Percentiles rank a stretch among this genome's conserved stretches.
Evolutionary conservation across 2,888 invertebrate genomes (phyloP).

Genomic region (Hedychridium roseum): DNA sequence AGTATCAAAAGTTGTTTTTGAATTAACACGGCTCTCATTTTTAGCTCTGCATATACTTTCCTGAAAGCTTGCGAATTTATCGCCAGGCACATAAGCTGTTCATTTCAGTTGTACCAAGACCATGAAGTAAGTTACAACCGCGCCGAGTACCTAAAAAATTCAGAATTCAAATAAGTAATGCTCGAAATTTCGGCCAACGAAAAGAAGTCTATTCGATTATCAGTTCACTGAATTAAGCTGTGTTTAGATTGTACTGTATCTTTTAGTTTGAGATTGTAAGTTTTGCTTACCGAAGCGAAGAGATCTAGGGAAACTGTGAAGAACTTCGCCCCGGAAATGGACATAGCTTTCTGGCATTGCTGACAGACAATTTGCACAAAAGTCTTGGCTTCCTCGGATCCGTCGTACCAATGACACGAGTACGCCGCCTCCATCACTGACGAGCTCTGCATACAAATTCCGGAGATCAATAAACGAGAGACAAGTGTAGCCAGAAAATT

Average conservation of each 20-base stretch:
- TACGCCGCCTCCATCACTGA: constrained; percentile 93
- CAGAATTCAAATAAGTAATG: too few species aligned
- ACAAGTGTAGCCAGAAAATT: too few species aligned
- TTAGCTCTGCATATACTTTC: too few species aligned
- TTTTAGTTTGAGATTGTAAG: too few species aligned
- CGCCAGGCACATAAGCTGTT: constrained; percentile 18
- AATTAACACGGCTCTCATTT: too few species aligned
- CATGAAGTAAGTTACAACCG: constrained; percentile 91
- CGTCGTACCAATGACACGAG: constrained; percentile 91
- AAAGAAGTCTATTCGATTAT: too few species aligned
- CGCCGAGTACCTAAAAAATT: constrained; percentile 78
- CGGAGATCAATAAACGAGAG: too few species aligned
- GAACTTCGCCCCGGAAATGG: constrained; percentile 88
- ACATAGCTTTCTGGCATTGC: constrained; percentile 89
- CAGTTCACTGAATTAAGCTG: too few species aligned
- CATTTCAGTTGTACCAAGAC: constrained; percentile 88
- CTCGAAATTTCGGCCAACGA: too few species aligned
- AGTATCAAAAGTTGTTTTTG: too few species aligned
- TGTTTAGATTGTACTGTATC: too few species aligned
- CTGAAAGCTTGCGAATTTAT: too few species aligned
- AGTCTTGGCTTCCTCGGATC: constrained; percentile 88
- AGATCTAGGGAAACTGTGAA: constrained; percentile 88
- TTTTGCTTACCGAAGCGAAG: constrained; percentile 80
- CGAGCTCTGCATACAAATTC: constrained; percentile 71
- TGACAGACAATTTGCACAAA: constrained; percentile 92